Evolutionary conservation across 2,797 vertebrate species (phyloP).

Genomic region (Sebastes variabilis): DNA sequence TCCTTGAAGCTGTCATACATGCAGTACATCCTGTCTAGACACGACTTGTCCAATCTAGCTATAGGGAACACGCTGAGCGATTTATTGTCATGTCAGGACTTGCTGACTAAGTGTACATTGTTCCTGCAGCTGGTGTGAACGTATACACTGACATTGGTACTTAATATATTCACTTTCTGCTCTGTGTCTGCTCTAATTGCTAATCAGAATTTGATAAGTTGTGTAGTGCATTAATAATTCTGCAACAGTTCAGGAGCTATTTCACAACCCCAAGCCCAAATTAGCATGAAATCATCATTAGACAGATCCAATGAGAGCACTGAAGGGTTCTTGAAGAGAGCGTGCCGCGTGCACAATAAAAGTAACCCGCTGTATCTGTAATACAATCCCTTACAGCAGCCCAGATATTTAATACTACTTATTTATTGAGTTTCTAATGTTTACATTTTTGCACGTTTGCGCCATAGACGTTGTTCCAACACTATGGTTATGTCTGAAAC

Average conservation of each 20-base stretch:
- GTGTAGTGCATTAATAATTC: too few species aligned
- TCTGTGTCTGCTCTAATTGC: too few species aligned
- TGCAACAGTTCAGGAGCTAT: too few species aligned
- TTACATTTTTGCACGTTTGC: too few species aligned
- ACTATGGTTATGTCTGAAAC: too few species aligned
- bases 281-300: background rate
- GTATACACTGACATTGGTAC: background rate
- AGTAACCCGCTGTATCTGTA: background rate
- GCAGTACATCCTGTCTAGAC: background rate
- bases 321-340: background rate
- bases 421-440: too few species aligned
- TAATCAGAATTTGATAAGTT: too few species aligned
- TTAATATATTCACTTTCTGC: background rate
- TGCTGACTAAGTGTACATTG: background rate
- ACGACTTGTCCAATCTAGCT: background rate
- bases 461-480: too few species aligned
- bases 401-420: too few species aligned
- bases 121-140: background rate
- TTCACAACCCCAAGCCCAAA: too few species aligned
- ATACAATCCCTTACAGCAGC: background rate
- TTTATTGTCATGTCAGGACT: background rate
- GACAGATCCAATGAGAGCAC: background rate
- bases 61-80: background rate
- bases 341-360: fast-evolving
- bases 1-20: background rate